Evolutionary conservation across 2,888 invertebrate species (phyloP).

Genomic region (Ochropleura leucogaster): DNA sequence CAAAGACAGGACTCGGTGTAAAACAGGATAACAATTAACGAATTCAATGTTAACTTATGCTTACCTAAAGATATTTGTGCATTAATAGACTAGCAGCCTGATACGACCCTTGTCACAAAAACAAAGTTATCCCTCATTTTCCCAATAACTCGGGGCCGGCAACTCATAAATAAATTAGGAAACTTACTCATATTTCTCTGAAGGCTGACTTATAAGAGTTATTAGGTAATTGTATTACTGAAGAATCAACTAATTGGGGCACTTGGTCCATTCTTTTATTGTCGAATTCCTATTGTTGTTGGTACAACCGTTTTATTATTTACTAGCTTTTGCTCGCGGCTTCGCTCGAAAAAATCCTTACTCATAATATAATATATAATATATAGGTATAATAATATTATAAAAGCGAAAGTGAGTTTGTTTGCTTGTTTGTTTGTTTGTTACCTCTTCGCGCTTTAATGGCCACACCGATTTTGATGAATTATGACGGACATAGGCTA

Average conservation of each 20-base stretch:
- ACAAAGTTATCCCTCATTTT: slow-evolving; percentile 24
- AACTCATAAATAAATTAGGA: slow-evolving; percentile 55
- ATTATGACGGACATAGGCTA: too few relatives aligned
- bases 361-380: too few relatives aligned
- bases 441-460: too few relatives aligned
- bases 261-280: slow-evolving; percentile 20
- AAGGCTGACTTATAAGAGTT: slow-evolving; percentile 24
- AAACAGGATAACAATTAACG: too few relatives aligned
- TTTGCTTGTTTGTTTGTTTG: too few relatives aligned
- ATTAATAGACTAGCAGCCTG: not conserved
- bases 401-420: too few relatives aligned
- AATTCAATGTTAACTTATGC: too few relatives aligned
- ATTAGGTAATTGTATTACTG: slow-evolving; percentile 46
- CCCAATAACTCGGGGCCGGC: slow-evolving; percentile 2
- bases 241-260: slow-evolving; percentile 26
- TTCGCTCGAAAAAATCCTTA: too few relatives aligned
- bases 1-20: too few relatives aligned
- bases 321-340: too few relatives aligned
- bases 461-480: too few relatives aligned
- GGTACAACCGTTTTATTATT: not conserved
- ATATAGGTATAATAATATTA: too few relatives aligned
- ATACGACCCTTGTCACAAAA: slow-evolving; percentile 5
- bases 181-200: slow-evolving; percentile 44
- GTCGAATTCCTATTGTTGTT: slow-evolving; percentile 5
- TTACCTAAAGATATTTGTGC: not conserved